These are phyloP conservation scores for Sarcophilus harrisii DNA, from an alignment of 2,797 vertebrate genomes.

Conservation along the genomic window DNA sequence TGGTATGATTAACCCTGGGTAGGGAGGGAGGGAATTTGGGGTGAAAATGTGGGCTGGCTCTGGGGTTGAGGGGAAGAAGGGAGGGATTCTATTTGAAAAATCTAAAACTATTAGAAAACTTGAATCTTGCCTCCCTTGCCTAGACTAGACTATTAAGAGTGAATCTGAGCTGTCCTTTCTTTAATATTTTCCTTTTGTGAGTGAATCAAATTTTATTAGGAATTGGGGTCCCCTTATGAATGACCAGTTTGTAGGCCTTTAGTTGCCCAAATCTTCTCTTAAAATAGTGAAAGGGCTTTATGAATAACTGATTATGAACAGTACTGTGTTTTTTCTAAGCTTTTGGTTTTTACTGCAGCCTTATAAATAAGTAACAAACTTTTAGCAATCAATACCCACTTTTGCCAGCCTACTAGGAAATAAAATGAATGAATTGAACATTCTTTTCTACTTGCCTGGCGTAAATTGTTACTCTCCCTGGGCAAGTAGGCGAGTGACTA, in stretches of 20 bases:
- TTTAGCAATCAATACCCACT: constrained; percentile 71
- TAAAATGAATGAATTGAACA: constrained; percentile 73
- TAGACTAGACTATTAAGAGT: constrained; percentile 64
- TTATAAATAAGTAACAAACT: constrained; percentile 78
- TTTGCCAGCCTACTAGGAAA: constrained; percentile 72
- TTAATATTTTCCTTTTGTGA: constrained; percentile 59
- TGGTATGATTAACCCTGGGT: constrained; percentile 38
- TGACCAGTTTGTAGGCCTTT: constrained; percentile 41
- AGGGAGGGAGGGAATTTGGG: neutral
- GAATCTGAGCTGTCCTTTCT: constrained; percentile 62
- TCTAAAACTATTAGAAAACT: constrained; percentile 52
- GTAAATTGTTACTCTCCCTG: constrained; percentile 74
- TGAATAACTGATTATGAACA: constrained; percentile 63
- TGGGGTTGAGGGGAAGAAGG: constrained; percentile 48
- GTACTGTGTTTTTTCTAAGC: constrained; percentile 60
- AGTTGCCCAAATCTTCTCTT: constrained; percentile 45
- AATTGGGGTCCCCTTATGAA: constrained; percentile 43
- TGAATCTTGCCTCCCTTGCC: constrained; percentile 49
- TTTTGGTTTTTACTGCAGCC: constrained; percentile 73
- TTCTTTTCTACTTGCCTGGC: constrained; percentile 77
- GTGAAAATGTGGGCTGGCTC: neutral
- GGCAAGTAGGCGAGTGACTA: constrained; percentile 79
- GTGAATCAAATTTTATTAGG: constrained; percentile 67
- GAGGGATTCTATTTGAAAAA: constrained; percentile 56
- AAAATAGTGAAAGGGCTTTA: constrained; percentile 51